Base-by-base conservation (phyloP, 2,888 invertebrate genomes). In the Polydrusus cervinus region DNA sequence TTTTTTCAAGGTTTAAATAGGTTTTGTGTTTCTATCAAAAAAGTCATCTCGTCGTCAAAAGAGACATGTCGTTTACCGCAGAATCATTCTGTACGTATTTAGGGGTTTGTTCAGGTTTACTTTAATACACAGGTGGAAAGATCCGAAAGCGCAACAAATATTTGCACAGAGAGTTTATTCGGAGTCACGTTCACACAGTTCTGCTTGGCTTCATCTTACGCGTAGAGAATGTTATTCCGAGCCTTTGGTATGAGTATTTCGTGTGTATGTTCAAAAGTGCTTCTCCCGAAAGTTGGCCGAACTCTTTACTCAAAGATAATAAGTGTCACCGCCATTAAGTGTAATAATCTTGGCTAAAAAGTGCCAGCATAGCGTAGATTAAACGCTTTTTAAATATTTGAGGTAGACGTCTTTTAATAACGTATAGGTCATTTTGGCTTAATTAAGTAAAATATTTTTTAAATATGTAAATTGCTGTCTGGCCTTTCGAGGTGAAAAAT, bases 151-250 rank as follows among this genome's bases (percentile, higher is more conserved):
- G 84, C 84, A 85, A 85, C 85, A 85, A 86, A 86, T 86, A 86
- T 86, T 86, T 86, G 85, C 83, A 80, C 84, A 86, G 82, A 77
- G 83, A 84, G 84, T 85, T 85, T 85, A 87, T 86, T 86, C 86
- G 81, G 82, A 85, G 86, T 86, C 86, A 87, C 86, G 86, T 86
- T 85, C 85, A 78, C 82, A 84, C 81, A 84, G 85, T 86, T 86
- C 85, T 85, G 85, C 85, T 86, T 84, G 85, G 85, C 83, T 86
- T 85, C 85, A 85, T 85, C 86, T 86, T 85, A 85, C 84, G 84
- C 84, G 83, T 80, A 79, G 81, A 81, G 84, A 85, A 85, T 85
- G 83, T 84, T 80, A 83, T 79, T 25, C 64, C 57, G 68, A 64
- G 72, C 68, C 55, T 72, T 68, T 72, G 73, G 67, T 62, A 51